Conservation (phyloP, 2,888 invertebrate genomes). For the Euproctis similis region DNA sequence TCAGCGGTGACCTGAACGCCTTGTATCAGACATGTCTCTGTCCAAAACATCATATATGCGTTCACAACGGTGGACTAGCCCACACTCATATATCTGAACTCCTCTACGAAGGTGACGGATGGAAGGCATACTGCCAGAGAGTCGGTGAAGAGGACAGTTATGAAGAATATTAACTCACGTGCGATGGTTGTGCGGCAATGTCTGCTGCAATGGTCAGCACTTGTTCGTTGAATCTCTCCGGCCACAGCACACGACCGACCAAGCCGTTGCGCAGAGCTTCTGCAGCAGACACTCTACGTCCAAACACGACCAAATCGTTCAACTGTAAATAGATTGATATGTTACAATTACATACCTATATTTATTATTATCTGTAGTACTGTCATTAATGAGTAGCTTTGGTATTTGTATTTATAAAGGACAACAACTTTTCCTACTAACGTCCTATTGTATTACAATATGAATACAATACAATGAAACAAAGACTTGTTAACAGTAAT, state of each 20-base stretch:
- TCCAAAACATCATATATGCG: constrained; percentile 76
- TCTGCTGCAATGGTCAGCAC: constrained; percentile 80
- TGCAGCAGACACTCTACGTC: constrained; percentile 86
- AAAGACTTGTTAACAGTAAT: too few species aligned
- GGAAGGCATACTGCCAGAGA: constrained; percentile 72
- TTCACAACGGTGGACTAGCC: constrained; percentile 64
- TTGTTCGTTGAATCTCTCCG: constrained; percentile 85
- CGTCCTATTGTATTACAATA: too few species aligned
- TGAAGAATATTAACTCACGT: constrained; percentile 76
- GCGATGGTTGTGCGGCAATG: constrained; percentile 83
- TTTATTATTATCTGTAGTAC: too few species aligned
- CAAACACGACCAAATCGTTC: constrained; percentile 64
- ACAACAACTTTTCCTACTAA: too few species aligned
- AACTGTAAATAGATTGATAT: too few species aligned
- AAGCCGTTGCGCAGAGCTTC: constrained; percentile 87
- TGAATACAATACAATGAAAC: too few species aligned
- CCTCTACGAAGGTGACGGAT: constrained; percentile 73
- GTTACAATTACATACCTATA: too few species aligned
- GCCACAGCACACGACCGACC: constrained; percentile 86
- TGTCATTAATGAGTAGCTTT: too few species aligned
- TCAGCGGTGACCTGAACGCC: constrained; percentile 74
- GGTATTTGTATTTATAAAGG: too few species aligned
- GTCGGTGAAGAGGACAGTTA: constrained; percentile 41
- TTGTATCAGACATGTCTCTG: constrained; percentile 79
- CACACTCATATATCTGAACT: constrained; percentile 67